Percentiles rank a stretch among this genome's conserved stretches.
Conservation (phyloP, 2,113 vertebrate genomes). For the Pteruthius melanotis region DNA sequence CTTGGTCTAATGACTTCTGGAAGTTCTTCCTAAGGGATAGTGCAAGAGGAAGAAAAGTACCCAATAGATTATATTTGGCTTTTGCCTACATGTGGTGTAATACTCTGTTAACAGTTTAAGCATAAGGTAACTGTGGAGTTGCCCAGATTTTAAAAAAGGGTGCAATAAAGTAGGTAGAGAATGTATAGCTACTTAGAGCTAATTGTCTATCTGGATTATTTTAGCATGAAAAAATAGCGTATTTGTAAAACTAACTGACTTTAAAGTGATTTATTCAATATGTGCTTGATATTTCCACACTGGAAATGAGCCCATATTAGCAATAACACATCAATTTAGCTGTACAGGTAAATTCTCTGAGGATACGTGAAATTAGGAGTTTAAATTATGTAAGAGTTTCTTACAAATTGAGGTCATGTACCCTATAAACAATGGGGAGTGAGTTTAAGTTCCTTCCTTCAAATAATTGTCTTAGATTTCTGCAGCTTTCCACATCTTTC, state of each 20-base stretch:
- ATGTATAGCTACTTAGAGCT: background rate
- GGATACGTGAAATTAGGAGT: background rate
- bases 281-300: background rate
- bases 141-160: background rate
- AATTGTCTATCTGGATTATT: background rate
- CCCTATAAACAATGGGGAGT: background rate
- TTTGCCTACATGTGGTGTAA: background rate
- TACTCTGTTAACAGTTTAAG: background rate
- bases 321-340: background rate
- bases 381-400: background rate
- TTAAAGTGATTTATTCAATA: background rate
- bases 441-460: background rate
- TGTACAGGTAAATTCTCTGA: background rate
- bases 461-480: background rate
- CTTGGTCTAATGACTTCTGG: background rate
- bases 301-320: background rate
- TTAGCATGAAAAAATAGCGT: fast-evolving
- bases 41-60: background rate
- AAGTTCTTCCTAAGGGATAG: background rate
- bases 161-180: background rate
- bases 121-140: background rate
- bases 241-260: background rate
- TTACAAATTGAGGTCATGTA: background rate
- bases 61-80: background rate
- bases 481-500: background rate